These are phyloP conservation scores for Aphidoletes aphidimyza DNA, from an alignment of 2,888 invertebrate species.

Conservation along the genomic window DNA sequence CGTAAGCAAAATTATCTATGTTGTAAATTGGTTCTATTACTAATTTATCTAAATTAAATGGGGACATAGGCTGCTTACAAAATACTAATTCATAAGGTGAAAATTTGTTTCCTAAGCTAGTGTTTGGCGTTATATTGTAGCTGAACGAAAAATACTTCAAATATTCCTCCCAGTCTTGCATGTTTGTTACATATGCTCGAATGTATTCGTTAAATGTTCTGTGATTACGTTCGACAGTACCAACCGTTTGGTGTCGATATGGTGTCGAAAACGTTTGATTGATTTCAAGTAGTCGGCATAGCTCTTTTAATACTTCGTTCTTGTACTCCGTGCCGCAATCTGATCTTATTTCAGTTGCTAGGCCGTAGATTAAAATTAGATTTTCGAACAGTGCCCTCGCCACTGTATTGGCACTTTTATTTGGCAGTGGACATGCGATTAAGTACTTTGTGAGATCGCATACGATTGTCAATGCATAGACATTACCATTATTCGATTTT, in stretches of 20 bases:
- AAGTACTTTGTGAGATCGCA: too few relatives aligned
- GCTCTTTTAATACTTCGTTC: not conserved
- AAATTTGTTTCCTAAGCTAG: too few relatives aligned
- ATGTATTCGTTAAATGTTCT: constrained; percentile 53
- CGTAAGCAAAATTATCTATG: not conserved
- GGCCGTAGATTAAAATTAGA: constrained; percentile 56
- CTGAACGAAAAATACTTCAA: too few relatives aligned
- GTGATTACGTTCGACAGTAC: constrained; percentile 55
- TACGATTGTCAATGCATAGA: too few relatives aligned
- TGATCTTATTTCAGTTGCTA: not conserved
- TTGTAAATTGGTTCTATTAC: not conserved
- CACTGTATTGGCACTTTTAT: constrained; percentile 54
- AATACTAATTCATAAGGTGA: too few relatives aligned
- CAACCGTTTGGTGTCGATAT: constrained; percentile 56
- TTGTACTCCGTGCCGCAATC: constrained; percentile 32
- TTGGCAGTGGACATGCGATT: too few relatives aligned
- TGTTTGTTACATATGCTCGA: too few relatives aligned
- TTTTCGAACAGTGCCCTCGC: constrained; percentile 57
- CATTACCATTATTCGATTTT: too few relatives aligned
- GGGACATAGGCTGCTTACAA: too few relatives aligned
- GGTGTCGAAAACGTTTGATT: constrained; percentile 55
- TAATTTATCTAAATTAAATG: not conserved
- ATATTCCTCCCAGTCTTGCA: too few relatives aligned
- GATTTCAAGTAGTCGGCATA: not conserved
- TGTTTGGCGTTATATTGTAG: too few relatives aligned